Conservation (phyloP, 2,888 invertebrate species). For the Nephrotoma guestfalica region DNA sequence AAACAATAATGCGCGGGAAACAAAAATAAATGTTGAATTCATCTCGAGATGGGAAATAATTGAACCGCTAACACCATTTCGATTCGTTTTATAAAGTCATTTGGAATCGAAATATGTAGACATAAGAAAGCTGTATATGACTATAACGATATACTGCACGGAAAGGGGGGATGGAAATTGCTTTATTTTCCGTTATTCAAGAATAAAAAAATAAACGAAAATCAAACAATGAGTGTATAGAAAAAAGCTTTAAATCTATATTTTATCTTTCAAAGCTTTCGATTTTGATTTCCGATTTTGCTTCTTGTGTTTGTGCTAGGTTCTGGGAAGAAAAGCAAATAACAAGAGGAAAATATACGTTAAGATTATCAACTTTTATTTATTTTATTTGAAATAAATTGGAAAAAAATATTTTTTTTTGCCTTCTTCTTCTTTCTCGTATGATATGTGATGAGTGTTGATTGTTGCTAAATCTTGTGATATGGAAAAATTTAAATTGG, state of each 20-base stretch:
- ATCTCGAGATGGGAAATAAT: background rate
- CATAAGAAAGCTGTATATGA: background rate
- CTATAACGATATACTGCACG: background rate
- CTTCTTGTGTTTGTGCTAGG: background rate
- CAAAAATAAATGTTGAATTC: background rate
- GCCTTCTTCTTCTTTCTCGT: too few relatives aligned
- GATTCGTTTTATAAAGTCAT: background rate
- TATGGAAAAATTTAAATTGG: background rate
- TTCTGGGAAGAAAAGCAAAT: background rate
- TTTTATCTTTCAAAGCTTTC: background rate
- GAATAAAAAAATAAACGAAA: background rate
- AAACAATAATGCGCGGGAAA: background rate
- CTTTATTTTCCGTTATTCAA: background rate
- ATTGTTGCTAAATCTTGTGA: background rate
- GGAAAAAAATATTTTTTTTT: background rate
- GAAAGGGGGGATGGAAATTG: background rate
- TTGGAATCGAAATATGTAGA: background rate
- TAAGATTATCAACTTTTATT: background rate
- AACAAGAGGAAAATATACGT: background rate
- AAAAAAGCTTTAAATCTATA: background rate
- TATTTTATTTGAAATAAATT: background rate
- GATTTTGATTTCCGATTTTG: background rate
- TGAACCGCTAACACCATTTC: background rate
- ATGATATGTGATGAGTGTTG: background rate
- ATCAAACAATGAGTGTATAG: background rate